These are phyloP conservation scores for Agrypnia vestita DNA, from an alignment of 1,140 invertebrate species.

Conservation along the genomic window DNA sequence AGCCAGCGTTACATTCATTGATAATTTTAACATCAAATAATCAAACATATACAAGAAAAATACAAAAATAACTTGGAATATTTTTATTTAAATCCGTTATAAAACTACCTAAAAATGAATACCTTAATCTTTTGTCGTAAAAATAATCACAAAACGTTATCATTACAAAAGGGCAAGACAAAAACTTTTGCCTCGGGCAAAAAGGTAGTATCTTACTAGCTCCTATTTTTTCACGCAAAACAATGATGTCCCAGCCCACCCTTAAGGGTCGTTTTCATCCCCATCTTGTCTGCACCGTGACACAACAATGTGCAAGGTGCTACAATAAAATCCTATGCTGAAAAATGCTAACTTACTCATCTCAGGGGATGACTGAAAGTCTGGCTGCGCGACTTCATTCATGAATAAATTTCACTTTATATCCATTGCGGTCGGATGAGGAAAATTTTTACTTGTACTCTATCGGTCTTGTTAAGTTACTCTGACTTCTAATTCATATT, in stretches of 20 bases:
- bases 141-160: not conserved
- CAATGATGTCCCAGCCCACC: conserved; percentile 34
- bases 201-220: conserved; percentile 18
- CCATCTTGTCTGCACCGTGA: conserved; percentile 30
- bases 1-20: too few relatives aligned
- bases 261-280: conserved; percentile 3
- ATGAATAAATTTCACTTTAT: conserved; percentile 45
- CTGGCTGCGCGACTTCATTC: conserved; percentile 32
- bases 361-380: conserved; percentile 45
- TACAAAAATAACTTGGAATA: too few relatives aligned
- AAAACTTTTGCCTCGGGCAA: not conserved
- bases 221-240: conserved; percentile 43
- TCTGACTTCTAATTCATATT: too few relatives aligned
- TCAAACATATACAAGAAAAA: too few relatives aligned
- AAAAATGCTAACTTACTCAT: conserved; percentile 53
- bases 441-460: not conserved
- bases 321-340: conserved; percentile 54
- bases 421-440: not conserved
- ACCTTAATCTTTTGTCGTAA: not conserved
- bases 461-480: not conserved
- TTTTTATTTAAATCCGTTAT: too few relatives aligned
- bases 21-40: too few relatives aligned
- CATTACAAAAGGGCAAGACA: not conserved
- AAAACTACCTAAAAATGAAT: too few relatives aligned
- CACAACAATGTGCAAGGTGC: conserved; percentile 46